These are phyloP conservation scores for Melikaiella ostensackeni DNA, from an alignment of 2,888 invertebrate species.

Conservation along the genomic window DNA sequence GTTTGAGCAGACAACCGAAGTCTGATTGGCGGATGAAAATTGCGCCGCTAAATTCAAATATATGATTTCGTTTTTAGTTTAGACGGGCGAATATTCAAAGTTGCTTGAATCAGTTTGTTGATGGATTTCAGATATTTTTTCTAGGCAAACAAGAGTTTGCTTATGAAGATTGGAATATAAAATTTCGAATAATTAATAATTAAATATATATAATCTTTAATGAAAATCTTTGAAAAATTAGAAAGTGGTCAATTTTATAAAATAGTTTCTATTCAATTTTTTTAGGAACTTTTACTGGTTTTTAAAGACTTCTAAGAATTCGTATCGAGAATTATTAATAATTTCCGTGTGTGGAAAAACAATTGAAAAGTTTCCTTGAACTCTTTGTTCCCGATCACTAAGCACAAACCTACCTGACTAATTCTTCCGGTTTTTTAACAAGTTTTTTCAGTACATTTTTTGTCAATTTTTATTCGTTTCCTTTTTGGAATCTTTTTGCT, in stretches of 20 bases:
- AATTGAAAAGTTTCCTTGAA: constrained; percentile 31
- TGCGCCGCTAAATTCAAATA: constrained; percentile 12
- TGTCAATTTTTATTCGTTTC: neutral
- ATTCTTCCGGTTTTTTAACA: constrained; percentile 15
- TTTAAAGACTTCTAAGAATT: neutral
- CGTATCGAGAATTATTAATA: neutral
- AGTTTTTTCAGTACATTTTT: neutral
- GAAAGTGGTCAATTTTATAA: neutral
- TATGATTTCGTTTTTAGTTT: neutral
- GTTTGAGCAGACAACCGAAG: neutral
- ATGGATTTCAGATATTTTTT: neutral
- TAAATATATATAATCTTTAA: neutral
- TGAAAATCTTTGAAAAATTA: neutral
- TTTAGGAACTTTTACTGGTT: neutral
- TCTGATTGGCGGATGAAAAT: neutral
- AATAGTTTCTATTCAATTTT: neutral
- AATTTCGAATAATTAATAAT: too few relatives aligned
- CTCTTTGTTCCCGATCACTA: constrained; percentile 36
- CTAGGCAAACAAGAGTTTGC: too few relatives aligned
- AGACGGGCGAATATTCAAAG: neutral
- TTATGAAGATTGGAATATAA: too few relatives aligned
- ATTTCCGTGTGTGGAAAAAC: constrained; percentile 7
- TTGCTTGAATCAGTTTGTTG: neutral
- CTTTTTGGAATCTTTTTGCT: neutral
- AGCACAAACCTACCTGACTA: neutral